Base-by-base conservation (phyloP, 2,797 vertebrate genomes). In the Pseudomugil gertrudae region DNA sequence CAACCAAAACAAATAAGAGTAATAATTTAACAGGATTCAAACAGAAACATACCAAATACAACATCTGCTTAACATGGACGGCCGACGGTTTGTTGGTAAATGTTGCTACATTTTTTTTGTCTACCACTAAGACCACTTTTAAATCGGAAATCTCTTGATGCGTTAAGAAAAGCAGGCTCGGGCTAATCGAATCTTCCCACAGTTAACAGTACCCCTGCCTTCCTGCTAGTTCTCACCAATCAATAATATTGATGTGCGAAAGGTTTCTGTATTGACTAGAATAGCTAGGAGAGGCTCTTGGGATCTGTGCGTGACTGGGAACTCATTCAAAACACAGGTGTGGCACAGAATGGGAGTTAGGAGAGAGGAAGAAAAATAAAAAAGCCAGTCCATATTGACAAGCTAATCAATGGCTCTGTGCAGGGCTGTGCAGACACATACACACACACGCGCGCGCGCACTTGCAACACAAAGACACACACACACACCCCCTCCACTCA, bases 211-310 rank as follows among this genome's bases (percentile, higher is more conserved):
- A 85, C 66, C 83, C 80, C 80, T 80, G 85, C 77, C 76, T 87
- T 86, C 78, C 87, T 78, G 77, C 78, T 78, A 65, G 81, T 87
- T 84, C 81, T 74, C 64, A 47, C 67, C 59, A 26, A 82, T 93
- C 91, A 78, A 92, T 92, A 86, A 32, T 87, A 92, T 92, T 78
- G 92, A 92, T 76, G 81, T 76, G 87, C 89, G 89, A 93, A 93
- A 92, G 91, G 91, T 92, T 93, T 91, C 85, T 72, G 77, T 90
- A 92, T 93, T 80, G 92, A 93, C 86, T 83, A 79, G 77, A 36
- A 88, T 86, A 76, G 85, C 84, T 65, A 58, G 68, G 88, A 89
- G 78, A 81, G 84, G 81, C 89, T 88, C 85, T 71, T 61, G 86
- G 90, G 89, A 89, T 82, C 84, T 58, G 83, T 87, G 85, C 57